A percentile compares a stretch with the other conserved stretches of the same genome.
phyloP scores from a whole-genome alignment of 2,888 invertebrate species.

The Helicoverpa assulta region DNA sequence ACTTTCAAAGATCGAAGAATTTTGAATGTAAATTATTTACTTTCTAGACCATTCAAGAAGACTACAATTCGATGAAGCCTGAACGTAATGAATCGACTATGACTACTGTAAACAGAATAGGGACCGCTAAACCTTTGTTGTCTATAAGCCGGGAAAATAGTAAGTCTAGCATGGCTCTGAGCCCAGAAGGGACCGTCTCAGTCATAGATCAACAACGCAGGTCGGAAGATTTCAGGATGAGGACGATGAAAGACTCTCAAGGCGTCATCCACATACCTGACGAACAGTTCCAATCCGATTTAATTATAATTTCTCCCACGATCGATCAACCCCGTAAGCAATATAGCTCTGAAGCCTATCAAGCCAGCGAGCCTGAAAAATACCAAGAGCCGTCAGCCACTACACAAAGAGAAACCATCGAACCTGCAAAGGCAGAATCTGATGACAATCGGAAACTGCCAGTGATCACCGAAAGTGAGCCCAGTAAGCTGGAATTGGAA shows the following conservation, averaged over 20 bases:
- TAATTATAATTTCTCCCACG: neutral
- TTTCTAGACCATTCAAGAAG: neutral
- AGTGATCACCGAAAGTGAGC: neutral
- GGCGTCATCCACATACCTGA: constrained; percentile 3
- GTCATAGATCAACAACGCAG: too few species aligned
- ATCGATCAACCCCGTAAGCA: neutral
- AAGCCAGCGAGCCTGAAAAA: too few species aligned
- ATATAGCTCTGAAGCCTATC: neutral
- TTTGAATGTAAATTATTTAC: too few species aligned
- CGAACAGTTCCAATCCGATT: neutral
- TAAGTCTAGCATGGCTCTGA: neutral
- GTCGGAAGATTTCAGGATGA: constrained; percentile 12
- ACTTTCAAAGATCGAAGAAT: too few species aligned
- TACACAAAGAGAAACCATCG: neutral
- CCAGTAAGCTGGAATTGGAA: neutral
- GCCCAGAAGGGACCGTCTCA: neutral
- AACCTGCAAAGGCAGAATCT: neutral
- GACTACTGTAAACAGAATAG: too few species aligned
- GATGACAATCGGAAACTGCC: neutral
- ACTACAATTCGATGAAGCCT: neutral
- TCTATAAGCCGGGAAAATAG: neutral
- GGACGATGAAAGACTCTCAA: constrained; percentile 1
- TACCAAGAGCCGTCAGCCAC: neutral
- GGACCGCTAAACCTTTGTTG: neutral
- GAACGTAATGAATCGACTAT: neutral